Evolutionary conservation across 2,113 vertebrate genomes (phyloP), one percentile per base, ranked within the genome.

Genomic region (Clarias magur): DNA sequence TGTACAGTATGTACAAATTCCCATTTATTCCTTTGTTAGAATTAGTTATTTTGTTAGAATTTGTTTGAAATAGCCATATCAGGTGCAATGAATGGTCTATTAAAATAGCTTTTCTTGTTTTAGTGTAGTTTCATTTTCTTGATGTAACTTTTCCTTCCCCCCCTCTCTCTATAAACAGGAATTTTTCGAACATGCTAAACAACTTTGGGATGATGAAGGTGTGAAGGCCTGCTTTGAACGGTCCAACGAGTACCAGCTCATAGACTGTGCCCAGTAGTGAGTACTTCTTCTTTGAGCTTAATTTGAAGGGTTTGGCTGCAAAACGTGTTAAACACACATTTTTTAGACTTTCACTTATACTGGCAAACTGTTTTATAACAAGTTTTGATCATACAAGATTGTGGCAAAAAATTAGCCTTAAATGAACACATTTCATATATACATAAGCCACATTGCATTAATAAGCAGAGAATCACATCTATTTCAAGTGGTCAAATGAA

Each of bases 261-360:
- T 95, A 3, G 94, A 95, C 93, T 95, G 95, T 8, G 95, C 95
- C 65, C 87, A 94, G 84, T 95, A 94, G 95, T 95, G 90, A 94
- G 94, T 91, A 59, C 73, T 67, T 62, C 10, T 25, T 85, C 10
- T 85, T 57, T 62, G 57, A 63, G 19, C 15, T 63, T 57, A 6
- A 70, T 70, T 70, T 73, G 19, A 42, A 42, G 48, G 48, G 48
- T 0, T 48, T 48, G 48, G 7, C 48, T 8, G 7, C 48, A 48
- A 48, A 48, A 48, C 7, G 48, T 48, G 48, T 48, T 48, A 8
- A 48, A 48, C 48, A 48, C 48, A 8, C 6, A 7, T 1, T 48
- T 48, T 1, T 48, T 48, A 48, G 48, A 48, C 7, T 48, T 48
- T 48, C 7, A 48, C 48, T 48, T 48, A 8, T 48, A 48, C 48